Conservation (phyloP, 2,888 invertebrate genomes). For the Ommatoiulus sabulosus region DNA sequence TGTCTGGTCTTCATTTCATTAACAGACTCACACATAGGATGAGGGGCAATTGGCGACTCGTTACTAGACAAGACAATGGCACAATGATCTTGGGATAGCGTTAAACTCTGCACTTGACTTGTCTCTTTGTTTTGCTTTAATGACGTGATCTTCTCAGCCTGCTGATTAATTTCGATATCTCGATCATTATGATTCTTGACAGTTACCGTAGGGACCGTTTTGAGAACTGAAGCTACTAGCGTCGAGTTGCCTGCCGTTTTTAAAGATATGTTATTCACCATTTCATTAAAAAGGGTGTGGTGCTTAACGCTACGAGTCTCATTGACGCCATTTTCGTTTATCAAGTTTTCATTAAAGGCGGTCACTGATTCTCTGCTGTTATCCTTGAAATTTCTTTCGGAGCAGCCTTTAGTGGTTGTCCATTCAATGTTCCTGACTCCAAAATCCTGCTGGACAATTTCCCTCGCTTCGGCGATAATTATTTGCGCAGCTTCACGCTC, state of each 20-base stretch:
- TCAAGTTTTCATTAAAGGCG: neutral
- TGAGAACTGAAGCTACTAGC: neutral
- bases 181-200: neutral
- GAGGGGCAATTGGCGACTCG: neutral
- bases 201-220: neutral
- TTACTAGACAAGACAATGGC: neutral
- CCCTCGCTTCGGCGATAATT: slow-evolving; percentile 82
- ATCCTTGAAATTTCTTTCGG: neutral
- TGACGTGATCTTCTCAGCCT: neutral
- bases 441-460: slow-evolving; percentile 77
- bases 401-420: neutral
- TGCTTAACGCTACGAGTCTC: neutral
- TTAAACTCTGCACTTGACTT: neutral
- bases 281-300: neutral
- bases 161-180: neutral
- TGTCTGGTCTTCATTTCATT: neutral
- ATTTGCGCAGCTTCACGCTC: slow-evolving; percentile 83
- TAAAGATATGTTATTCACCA: neutral
- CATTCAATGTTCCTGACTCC: slow-evolving; percentile 68
- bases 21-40: neutral
- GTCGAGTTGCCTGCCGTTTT: neutral
- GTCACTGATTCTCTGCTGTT: neutral
- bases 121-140: neutral
- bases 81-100: neutral
- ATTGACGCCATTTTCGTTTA: neutral